Conservation (phyloP, 2,888 invertebrate species). For the Ochropleura plecta region DNA sequence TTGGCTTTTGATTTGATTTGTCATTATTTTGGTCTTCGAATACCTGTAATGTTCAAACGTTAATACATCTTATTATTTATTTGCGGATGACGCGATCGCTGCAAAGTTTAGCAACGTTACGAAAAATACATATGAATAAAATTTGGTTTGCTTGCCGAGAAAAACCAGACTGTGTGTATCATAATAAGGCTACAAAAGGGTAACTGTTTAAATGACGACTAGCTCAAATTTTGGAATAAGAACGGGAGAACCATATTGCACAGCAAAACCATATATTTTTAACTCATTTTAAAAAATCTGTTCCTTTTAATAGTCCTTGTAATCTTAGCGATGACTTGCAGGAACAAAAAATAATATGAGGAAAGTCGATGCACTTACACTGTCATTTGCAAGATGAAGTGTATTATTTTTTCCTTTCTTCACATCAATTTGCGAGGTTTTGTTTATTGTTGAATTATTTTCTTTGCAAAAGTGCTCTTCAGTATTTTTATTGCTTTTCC, state of each 20-base stretch:
- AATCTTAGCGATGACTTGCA: conserved; percentile 27
- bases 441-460: conserved; percentile 17
- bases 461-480: background rate
- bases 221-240: background rate
- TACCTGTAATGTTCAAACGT: background rate
- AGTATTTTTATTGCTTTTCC: conserved; percentile 1
- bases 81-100: conserved; percentile 20
- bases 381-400: conserved; percentile 46
- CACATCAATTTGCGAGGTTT: conserved; percentile 27
- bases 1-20: background rate
- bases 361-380: conserved; percentile 20
- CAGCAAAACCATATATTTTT: background rate
- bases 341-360: conserved; percentile 5
- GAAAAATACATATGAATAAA: background rate
- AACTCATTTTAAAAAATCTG: background rate
- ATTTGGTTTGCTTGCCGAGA: background rate
- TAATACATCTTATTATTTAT: conserved; percentile 33
- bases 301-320: background rate
- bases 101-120: conserved; percentile 16
- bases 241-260: background rate
- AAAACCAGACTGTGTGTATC: background rate
- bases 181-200: background rate
- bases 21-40: background rate
- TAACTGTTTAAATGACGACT: background rate
- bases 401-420: conserved; percentile 21